These are phyloP conservation scores for Sebastes oblongus DNA, from an alignment of 2,797 vertebrate species.

Conservation along the genomic window DNA sequence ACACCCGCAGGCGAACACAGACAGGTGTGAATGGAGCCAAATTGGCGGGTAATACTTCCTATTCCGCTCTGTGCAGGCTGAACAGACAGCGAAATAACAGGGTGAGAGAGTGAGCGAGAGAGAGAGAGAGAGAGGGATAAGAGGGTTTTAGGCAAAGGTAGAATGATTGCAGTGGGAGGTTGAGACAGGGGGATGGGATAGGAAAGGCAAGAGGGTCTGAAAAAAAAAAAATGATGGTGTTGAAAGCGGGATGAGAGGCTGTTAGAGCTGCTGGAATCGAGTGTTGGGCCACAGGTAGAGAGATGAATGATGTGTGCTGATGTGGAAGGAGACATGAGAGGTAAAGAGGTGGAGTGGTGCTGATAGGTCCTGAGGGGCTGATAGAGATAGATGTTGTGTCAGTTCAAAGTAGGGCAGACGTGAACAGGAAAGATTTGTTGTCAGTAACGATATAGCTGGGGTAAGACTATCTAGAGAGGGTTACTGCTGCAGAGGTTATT, in stretches of 20 bases:
- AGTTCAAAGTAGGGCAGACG: slow-evolving; percentile 62
- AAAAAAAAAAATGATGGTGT: slow-evolving; percentile 60
- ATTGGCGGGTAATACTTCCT: slow-evolving; percentile 62
- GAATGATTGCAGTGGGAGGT: slow-evolving; percentile 59
- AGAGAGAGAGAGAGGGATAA: slow-evolving; percentile 48
- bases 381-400: slow-evolving; percentile 68
- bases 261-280: slow-evolving; percentile 61
- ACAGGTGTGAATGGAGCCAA: slow-evolving; percentile 65
- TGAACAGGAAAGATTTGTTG: slow-evolving; percentile 48
- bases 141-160: slow-evolving; percentile 66
- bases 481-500: not conserved
- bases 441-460: slow-evolving; percentile 30
- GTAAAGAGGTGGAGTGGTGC: slow-evolving; percentile 62
- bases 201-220: slow-evolving; percentile 35
- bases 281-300: slow-evolving; percentile 70
- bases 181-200: slow-evolving; percentile 42
- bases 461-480: slow-evolving; percentile 6
- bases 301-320: slow-evolving; percentile 68
- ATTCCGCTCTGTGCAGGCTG: slow-evolving; percentile 28
- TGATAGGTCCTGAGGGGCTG: slow-evolving; percentile 68
- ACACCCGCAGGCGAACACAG: slow-evolving; percentile 24
- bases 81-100: slow-evolving; percentile 60
- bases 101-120: slow-evolving; percentile 11
- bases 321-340: slow-evolving; percentile 64
- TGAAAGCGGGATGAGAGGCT: slow-evolving; percentile 74